Base-by-base conservation (phyloP, 2,888 invertebrate genomes). In the Hemithea aestivaria region DNA sequence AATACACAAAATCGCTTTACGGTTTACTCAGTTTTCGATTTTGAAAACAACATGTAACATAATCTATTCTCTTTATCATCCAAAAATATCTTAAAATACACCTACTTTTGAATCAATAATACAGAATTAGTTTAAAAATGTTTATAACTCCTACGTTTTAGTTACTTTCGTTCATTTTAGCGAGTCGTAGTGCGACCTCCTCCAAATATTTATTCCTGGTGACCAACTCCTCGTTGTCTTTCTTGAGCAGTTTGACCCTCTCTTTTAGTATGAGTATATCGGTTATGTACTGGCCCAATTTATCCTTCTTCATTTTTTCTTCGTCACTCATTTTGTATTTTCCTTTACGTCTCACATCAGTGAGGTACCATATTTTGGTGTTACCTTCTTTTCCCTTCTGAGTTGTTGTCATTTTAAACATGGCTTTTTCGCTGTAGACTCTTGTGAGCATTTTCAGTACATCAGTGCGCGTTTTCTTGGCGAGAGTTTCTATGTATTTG, bases 361-460 rank as follows among this genome's bases (percentile, higher is more conserved):
- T 62, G 1, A 66, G 35, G 38, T 67, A 67, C 55, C 63, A 58
- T 50, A 67, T 66, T 36, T 58, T 63, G 7, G 67, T 66, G 30
- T 65, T 57, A 2, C 66, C 66, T 37, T 68, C 62, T 27, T 61
- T 64, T 1, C 64, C 60, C 37, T 40, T 57, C 20, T 66, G 65
- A 3, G 67, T 69, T 1, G 67, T 65, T 1, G 61, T 62, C 45
- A 69, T 58, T 57, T 68, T 66, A 26, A 69, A 67, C 68, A 69
- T 69, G 1, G 63, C 65, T 27, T 63, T 63, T 25, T 67, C 68
- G 10, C 51, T 60, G 37, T 68, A 68, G 3, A 69, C 49, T 25
- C 58, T 63, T 1, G 60, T 52, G 7, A 69, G 58, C 68, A 69
- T 68, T 9, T 56, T 48, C 4, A 62, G 45, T 2, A 61, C 58